These are phyloP conservation scores for Habroteleia sp. DNA, from an alignment of 2,888 invertebrate genomes.

Conservation along the genomic window DNA sequence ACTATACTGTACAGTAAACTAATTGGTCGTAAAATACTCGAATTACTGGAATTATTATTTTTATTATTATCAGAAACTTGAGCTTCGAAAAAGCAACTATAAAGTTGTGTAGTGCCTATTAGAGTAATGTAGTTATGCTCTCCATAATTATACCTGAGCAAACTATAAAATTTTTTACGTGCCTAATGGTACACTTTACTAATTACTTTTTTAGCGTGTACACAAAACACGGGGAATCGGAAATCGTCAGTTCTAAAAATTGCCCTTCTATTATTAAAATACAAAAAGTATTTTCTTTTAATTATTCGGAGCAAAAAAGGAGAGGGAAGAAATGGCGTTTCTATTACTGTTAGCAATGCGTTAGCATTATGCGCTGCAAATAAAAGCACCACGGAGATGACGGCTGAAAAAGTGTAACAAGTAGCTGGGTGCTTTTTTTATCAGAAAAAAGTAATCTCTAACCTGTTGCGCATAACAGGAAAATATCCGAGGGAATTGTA, in stretches of 20 bases:
- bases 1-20: constrained; percentile 48
- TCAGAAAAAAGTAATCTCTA: constrained; percentile 39
- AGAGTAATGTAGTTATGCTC: constrained; percentile 63
- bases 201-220: constrained; percentile 61
- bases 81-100: constrained; percentile 58
- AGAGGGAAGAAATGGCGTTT: background rate
- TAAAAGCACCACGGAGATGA: constrained; percentile 15
- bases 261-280: background rate
- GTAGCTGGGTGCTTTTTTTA: constrained; percentile 49
- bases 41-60: constrained; percentile 61
- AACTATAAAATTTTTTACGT: constrained; percentile 63
- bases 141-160: constrained; percentile 59
- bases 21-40: constrained; percentile 57
- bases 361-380: constrained; percentile 20
- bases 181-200: constrained; percentile 58
- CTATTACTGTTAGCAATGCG: constrained; percentile 32
- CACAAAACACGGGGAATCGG: constrained; percentile 17
- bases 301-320: constrained; percentile 10
- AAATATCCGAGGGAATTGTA: constrained; percentile 58
- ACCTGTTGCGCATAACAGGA: constrained; percentile 50
- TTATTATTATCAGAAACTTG: constrained; percentile 62
- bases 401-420: constrained; percentile 58
- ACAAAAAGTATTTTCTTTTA: constrained; percentile 10
- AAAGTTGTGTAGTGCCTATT: constrained; percentile 60
- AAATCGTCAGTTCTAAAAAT: constrained; percentile 31